Conservation (phyloP, 2,797 vertebrate species). For the Bufotes viridis region DNA sequence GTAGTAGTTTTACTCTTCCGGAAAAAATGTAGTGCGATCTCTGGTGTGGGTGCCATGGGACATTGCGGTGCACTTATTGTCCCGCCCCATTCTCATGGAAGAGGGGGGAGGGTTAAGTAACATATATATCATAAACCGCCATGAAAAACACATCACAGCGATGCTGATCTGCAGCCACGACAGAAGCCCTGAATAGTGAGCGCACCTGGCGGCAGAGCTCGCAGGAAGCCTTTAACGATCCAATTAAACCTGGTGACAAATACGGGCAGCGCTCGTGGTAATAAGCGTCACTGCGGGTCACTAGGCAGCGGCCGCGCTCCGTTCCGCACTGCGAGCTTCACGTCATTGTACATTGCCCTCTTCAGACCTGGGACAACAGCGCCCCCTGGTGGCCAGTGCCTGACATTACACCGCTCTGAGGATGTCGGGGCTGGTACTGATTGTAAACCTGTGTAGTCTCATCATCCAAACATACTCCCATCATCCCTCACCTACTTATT, state of each 20-base stretch:
- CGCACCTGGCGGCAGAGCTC: background rate
- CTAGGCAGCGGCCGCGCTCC: background rate
- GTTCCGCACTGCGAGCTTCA: background rate
- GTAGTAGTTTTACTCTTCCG: no score
- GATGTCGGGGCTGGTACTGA: background rate
- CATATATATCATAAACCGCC: no score
- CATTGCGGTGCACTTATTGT: no score
- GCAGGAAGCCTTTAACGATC: background rate
- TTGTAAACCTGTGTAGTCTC: no score
- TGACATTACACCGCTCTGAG: background rate
- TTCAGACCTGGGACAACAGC: conserved; percentile 3
- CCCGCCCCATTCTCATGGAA: no score
- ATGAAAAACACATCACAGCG: no score
- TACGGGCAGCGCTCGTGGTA: background rate
- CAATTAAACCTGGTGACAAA: conserved; percentile 17
- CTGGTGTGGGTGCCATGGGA: no score
- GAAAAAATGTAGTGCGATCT: no score
- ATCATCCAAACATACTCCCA: no score
- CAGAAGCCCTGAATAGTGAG: background rate
- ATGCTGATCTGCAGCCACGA: no score
- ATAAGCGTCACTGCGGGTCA: background rate
- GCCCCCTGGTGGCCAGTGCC: conserved; percentile 11
- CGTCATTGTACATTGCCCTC: background rate
- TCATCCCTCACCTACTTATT: no score
- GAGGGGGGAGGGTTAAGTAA: background rate